A percentile compares a stretch with the other conserved stretches of the same genome.
Conservation (phyloP, 2,797 vertebrate genomes). For the Allobates femoralis region DNA sequence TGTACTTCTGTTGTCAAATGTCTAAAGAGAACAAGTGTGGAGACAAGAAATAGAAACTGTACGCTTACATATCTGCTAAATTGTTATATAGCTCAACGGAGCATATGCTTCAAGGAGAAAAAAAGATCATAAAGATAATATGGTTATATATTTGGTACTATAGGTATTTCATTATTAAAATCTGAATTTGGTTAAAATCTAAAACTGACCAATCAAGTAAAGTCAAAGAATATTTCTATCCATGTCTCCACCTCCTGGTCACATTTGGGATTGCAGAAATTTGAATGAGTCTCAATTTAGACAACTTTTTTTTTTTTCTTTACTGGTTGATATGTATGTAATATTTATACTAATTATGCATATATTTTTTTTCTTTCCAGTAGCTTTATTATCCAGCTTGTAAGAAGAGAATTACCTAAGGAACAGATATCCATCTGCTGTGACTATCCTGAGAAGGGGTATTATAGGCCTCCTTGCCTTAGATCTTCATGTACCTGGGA, state of each 20-base stretch:
- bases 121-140: no score
- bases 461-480: conserved; percentile 68
- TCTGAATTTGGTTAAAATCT: no score
- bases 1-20: no score
- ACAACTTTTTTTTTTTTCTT: background rate
- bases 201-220: background rate
- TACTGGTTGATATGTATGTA: background rate
- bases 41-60: no score
- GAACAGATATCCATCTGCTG: conserved; percentile 41
- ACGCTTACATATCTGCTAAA: no score
- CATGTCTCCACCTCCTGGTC: background rate
- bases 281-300: background rate
- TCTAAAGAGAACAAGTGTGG: no score
- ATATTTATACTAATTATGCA: background rate
- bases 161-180: no score
- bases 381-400: conserved; percentile 44
- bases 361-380: conserved; percentile 9
- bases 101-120: no score
- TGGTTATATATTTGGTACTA: no score
- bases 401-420: conserved; percentile 27
- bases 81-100: no score
- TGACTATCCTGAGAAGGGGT: conserved; percentile 54
- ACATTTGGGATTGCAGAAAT: background rate
- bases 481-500: conserved; percentile 68
- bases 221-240: background rate